Percentiles rank a stretch among this genome's conserved stretches.
phyloP scores from a whole-genome alignment of 2,797 vertebrate genomes.

The Lithobates pipiens region DNA sequence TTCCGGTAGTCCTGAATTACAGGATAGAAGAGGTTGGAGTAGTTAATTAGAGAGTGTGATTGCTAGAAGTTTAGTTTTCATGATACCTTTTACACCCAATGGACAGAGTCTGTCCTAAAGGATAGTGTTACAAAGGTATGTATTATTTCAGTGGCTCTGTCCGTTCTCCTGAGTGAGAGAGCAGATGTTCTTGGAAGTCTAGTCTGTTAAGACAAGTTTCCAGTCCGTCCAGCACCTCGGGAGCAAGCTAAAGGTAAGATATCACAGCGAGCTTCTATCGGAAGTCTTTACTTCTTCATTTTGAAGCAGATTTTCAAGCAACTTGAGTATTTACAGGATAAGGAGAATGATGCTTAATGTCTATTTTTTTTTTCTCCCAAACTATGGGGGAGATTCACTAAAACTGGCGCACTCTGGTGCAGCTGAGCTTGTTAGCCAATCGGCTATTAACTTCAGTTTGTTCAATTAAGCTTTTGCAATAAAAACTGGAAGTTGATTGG shows the following conservation, averaged over 20 bases:
- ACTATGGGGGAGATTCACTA: no score
- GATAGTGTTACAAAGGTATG: constrained; percentile 74
- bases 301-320: no score
- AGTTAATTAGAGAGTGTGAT: constrained; percentile 65
- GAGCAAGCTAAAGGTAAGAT: neutral
- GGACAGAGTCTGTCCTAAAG: constrained; percentile 66
- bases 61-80: constrained; percentile 64
- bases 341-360: neutral
- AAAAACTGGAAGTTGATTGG: no score
- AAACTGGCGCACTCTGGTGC: no score
- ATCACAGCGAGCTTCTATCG: neutral
- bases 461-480: no score
- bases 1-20: constrained; percentile 42
- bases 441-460: no score
- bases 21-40: constrained; percentile 58
- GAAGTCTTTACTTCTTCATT: no score
- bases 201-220: constrained; percentile 40
- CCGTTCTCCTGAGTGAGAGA: constrained; percentile 67
- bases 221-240: neutral
- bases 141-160: constrained; percentile 66
- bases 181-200: constrained; percentile 67
- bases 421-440: no score
- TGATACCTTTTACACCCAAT: constrained; percentile 68
- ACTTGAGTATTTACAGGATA: neutral
- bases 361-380: no score